Evolutionary conservation across 2,797 vertebrate species (phyloP).

Genomic region (Cheirogaleus major): DNA sequence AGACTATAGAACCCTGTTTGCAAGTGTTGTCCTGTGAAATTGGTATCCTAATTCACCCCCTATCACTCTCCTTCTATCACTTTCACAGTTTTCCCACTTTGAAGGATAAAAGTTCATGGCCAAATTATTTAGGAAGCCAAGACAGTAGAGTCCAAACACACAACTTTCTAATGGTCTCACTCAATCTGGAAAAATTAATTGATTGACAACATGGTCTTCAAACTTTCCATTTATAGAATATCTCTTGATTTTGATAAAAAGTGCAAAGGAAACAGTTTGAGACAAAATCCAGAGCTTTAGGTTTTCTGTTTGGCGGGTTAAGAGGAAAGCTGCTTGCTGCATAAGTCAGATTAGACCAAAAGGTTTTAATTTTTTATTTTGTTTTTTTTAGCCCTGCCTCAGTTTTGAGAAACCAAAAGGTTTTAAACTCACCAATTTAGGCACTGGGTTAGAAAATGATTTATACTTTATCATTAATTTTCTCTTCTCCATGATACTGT

Average conservation of each 20-base stretch:
- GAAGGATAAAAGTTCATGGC: not conserved
- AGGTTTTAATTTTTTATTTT: not conserved
- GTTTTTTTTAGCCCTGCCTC: too few species aligned
- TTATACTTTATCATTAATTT: conserved; percentile 28
- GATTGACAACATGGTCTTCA: not conserved
- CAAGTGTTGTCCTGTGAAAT: not conserved
- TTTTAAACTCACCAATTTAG: conserved; percentile 34
- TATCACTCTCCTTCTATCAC: not conserved
- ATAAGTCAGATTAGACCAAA: conserved; percentile 47
- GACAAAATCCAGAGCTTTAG: not conserved
- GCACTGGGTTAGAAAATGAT: not conserved
- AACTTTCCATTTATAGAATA: not conserved
- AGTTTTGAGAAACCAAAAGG: not conserved
- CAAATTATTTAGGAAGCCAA: not conserved
- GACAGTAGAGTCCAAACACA: not conserved
- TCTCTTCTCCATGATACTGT: not conserved
- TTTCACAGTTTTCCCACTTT: not conserved
- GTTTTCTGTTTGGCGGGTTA: not conserved
- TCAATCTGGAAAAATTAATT: conserved; percentile 36
- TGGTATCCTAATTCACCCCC: not conserved
- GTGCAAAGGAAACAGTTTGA: conserved; percentile 17
- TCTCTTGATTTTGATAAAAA: conserved; percentile 51
- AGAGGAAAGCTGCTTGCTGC: not conserved
- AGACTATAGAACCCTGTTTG: not conserved
- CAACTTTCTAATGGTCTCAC: not conserved